Conservation (phyloP, 2,113 vertebrate species). For the Gnathonemus longibarbis region DNA sequence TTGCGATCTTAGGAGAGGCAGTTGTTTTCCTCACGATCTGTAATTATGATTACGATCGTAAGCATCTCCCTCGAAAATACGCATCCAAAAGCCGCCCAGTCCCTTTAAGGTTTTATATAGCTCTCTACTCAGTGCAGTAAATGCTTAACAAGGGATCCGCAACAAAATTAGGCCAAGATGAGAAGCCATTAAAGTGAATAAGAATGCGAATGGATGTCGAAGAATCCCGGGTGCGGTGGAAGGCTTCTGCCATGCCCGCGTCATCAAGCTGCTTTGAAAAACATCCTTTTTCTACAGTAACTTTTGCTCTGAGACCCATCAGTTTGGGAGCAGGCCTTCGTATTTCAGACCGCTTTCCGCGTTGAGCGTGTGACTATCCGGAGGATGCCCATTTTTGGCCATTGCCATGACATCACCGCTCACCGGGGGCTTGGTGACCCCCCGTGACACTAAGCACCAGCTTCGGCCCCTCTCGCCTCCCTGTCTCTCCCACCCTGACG, state of each 20-base stretch:
- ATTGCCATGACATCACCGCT: neutral
- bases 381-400: neutral
- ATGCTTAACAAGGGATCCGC: neutral
- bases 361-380: neutral
- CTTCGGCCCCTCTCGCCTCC: neutral
- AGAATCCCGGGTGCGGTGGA: neutral
- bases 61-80: neutral
- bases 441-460: neutral
- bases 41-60: neutral
- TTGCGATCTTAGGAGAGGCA: neutral
- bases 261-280: neutral
- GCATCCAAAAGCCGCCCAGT: neutral
- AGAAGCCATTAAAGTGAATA: neutral
- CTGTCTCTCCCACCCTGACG: neutral
- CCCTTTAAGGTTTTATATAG: neutral
- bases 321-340: neutral
- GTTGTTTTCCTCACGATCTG: neutral
- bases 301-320: neutral
- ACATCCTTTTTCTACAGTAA: neutral
- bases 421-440: neutral
- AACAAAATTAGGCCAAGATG: neutral
- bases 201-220: neutral
- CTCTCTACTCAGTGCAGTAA: neutral
- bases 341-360: neutral
- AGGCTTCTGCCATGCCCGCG: neutral